Percentiles rank a stretch among this genome's conserved stretches.
Conservation (phyloP, 2,888 invertebrate genomes). For the Cosmopolites sordidus region DNA sequence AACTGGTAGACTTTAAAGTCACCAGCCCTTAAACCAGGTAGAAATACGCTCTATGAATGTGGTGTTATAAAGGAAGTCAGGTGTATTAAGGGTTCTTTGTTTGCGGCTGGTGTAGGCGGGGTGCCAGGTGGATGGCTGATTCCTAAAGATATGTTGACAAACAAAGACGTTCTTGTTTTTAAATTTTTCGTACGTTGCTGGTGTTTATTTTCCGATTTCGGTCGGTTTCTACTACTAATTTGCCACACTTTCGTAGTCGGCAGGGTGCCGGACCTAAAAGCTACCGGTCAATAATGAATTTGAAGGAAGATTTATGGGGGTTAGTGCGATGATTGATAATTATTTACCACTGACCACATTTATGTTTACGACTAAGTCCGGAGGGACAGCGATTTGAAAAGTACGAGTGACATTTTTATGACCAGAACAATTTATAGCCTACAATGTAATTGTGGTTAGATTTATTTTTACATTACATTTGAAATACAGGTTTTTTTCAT, state of each 20-base stretch:
- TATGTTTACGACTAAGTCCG: too few species aligned
- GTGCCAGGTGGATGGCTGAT: not conserved
- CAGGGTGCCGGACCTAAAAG: not conserved
- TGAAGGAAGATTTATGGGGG: too few species aligned
- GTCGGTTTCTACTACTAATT: constrained; percentile 7
- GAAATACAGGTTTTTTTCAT: too few species aligned
- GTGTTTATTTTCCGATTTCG: constrained; percentile 5
- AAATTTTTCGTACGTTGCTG: constrained; percentile 1
- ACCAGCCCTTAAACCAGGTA: not conserved
- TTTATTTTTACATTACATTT: not conserved
- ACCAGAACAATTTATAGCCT: constrained; percentile 1
- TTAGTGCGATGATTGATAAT: too few species aligned
- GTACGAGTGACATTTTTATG: constrained; percentile 1
- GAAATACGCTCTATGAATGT: not conserved
- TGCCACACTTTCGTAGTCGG: constrained; percentile 8
- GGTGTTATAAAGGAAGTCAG: constrained; percentile 9
- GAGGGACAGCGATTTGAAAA: too few species aligned
- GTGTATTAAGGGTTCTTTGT: constrained; percentile 14
- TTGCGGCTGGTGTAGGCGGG: not conserved
- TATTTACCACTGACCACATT: too few species aligned
- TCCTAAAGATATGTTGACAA: constrained; percentile 3
- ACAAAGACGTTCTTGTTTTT: constrained; percentile 11
- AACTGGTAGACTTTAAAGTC: not conserved
- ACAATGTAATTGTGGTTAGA: not conserved
- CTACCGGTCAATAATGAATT: constrained; percentile 4